Evolutionary conservation across 2,888 invertebrate species (phyloP).

Genomic region (Nasonovia ribisnigri): DNA sequence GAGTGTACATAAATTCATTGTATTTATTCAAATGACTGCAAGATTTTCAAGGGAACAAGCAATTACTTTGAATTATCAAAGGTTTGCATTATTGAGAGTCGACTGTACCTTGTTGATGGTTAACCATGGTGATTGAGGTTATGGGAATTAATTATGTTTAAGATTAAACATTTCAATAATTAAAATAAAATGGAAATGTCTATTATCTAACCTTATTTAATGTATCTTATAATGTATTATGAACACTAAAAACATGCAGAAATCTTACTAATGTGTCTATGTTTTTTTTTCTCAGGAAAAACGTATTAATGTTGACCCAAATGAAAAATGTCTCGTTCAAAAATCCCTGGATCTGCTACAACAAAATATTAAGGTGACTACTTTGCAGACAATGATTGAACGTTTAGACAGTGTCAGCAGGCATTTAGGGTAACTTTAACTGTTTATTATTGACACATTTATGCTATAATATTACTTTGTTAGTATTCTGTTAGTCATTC

Average conservation of each 20-base stretch:
- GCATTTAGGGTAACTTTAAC: conserved; percentile 80
- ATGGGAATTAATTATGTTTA: neutral
- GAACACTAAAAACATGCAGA: neutral
- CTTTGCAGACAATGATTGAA: conserved; percentile 91
- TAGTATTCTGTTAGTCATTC: neutral
- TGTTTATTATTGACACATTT: neutral
- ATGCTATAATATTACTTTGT: neutral
- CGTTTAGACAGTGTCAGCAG: conserved; percentile 90
- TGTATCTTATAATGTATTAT: neutral
- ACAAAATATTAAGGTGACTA: conserved; percentile 93
- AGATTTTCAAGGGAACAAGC: too few relatives aligned
- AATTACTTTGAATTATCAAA: too few relatives aligned
- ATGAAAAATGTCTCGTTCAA: conserved; percentile 87
- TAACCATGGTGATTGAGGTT: neutral
- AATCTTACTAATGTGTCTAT: neutral
- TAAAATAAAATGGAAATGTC: too few relatives aligned
- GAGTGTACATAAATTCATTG: too few relatives aligned
- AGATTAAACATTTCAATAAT: neutral
- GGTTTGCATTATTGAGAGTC: too few relatives aligned
- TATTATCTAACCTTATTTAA: neutral
- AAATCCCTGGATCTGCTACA: conserved; percentile 92
- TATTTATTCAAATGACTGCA: too few relatives aligned
- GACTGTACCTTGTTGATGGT: neutral
- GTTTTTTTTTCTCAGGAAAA: conserved; percentile 78
- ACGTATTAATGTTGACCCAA: conserved; percentile 86